Conservation (phyloP, 35 echinoderm and acorn worm species). For the Strongylocentrotus purpuratus region DNA sequence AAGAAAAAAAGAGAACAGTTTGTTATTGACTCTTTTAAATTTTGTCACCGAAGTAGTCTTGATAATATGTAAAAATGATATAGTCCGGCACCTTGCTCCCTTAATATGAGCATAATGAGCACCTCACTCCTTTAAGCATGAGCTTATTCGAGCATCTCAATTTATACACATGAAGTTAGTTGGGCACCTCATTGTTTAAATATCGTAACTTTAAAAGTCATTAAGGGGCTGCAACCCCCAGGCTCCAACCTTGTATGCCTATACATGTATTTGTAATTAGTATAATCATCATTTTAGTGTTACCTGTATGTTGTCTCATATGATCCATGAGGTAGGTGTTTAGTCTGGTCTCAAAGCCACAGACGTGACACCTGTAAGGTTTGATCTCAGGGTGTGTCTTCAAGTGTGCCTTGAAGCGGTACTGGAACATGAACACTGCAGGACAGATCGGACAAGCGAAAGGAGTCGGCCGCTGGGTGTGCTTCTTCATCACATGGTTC, state of each 20-base stretch:
- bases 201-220: background rate
- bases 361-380: constrained; percentile 71
- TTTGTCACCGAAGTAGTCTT: no score
- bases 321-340: constrained; percentile 68
- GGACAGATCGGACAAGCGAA: constrained; percentile 72
- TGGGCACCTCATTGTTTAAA: no score
- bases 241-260: background rate
- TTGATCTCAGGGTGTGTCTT: constrained; percentile 83
- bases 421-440: constrained; percentile 67
- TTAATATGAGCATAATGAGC: no score
- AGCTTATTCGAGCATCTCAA: no score
- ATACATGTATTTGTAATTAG: no score
- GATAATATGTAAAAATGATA: no score
- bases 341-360: constrained; percentile 67
- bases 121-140: no score
- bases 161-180: no score
- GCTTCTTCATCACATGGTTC: constrained; percentile 58
- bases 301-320: constrained; percentile 75
- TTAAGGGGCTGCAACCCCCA: background rate
- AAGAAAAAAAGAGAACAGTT: no score
- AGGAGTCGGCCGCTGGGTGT: constrained; percentile 63
- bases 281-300: background rate
- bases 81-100: no score
- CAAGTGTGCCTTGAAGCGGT: constrained; percentile 72
- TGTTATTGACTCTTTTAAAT: no score